Evolutionary conservation across 2,888 invertebrate genomes (phyloP).

Genomic region (Synanthedon tipuliformis): DNA sequence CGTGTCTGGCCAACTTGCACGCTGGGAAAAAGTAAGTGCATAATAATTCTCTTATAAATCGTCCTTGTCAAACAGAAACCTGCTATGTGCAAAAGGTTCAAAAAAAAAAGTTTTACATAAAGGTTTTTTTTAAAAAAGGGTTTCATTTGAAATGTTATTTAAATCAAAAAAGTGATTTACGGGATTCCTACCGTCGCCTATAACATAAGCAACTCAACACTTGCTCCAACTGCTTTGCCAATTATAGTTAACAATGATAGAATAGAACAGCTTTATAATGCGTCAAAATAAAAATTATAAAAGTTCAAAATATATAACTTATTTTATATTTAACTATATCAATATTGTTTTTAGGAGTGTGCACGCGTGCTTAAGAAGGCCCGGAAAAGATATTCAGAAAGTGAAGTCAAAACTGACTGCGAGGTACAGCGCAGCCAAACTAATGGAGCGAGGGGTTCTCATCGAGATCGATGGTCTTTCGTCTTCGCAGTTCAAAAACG

Average conservation of each 20-base stretch:
- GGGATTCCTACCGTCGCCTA: too few species aligned
- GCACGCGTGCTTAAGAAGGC: slow-evolving; percentile 59
- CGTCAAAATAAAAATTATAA: too few species aligned
- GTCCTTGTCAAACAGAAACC: background rate
- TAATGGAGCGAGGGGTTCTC: slow-evolving; percentile 78
- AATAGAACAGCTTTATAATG: too few species aligned
- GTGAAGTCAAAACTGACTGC: slow-evolving; percentile 70
- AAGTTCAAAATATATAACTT: too few species aligned
- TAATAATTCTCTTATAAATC: background rate
- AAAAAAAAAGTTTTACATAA: background rate
- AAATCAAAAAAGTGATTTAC: background rate
- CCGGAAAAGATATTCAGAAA: slow-evolving; percentile 63
- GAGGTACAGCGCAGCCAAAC: slow-evolving; percentile 76
- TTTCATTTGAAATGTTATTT: too few species aligned
- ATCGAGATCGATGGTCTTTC: slow-evolving; percentile 77
- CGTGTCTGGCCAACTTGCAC: slow-evolving; percentile 79
- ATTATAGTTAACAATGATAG: too few species aligned
- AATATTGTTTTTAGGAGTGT: slow-evolving; percentile 52
- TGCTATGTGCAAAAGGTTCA: too few species aligned
- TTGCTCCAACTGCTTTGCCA: too few species aligned
- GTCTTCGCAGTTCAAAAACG: slow-evolving; percentile 78
- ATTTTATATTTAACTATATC: too few species aligned
- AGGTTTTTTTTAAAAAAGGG: too few species aligned
- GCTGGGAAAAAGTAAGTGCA: slow-evolving; percentile 70
- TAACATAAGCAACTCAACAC: too few species aligned